These are phyloP conservation scores for Dolichotis patagonum DNA, from an alignment of 2,113 vertebrate species.

Conservation along the genomic window DNA sequence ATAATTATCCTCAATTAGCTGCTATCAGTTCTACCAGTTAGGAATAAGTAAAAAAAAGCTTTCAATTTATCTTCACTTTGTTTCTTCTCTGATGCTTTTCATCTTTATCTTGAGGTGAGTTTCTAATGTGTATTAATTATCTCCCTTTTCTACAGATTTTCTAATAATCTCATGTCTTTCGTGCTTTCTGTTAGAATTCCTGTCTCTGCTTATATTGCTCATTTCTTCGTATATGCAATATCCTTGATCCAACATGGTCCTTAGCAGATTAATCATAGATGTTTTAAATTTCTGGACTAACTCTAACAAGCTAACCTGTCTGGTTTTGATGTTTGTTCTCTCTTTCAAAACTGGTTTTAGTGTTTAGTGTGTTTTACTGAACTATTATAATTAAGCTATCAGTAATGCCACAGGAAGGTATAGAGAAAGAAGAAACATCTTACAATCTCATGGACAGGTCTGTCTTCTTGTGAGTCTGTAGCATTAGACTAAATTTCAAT, in stretches of 20 bases:
- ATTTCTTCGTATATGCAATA: too few relatives aligned
- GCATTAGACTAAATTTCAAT: too few relatives aligned
- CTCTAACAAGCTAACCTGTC: background rate
- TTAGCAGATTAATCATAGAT: background rate
- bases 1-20: background rate
- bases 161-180: background rate
- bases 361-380: background rate
- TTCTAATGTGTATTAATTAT: background rate
- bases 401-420: too few relatives aligned
- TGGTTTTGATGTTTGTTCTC: background rate
- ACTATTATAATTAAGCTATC: background rate
- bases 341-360: background rate
- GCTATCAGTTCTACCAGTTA: background rate
- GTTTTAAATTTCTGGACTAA: background rate
- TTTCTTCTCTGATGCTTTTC: background rate
- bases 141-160: background rate
- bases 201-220: background rate
- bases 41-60: background rate
- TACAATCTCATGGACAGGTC: background rate
- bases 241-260: too few relatives aligned
- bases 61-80: background rate
- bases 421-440: background rate
- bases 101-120: background rate
- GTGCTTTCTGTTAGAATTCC: background rate
- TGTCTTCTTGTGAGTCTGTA: background rate